Evolutionary conservation across 2,888 invertebrate species (phyloP).

Genomic region (Dicycla oo): DNA sequence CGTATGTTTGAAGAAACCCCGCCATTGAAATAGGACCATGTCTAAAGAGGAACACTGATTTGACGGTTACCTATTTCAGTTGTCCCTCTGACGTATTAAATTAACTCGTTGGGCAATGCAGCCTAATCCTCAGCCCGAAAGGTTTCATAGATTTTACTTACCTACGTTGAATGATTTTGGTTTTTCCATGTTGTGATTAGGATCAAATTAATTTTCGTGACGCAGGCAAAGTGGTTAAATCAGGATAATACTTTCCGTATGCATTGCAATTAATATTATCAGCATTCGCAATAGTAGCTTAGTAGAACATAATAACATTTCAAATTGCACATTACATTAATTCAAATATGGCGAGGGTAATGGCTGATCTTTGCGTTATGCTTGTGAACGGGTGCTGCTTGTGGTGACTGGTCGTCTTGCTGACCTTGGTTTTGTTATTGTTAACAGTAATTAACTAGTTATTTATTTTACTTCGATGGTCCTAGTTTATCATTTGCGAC

Average conservation of each 20-base stretch:
- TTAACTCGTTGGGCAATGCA: background rate
- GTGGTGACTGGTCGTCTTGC: too few relatives aligned
- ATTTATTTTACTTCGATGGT: too few relatives aligned
- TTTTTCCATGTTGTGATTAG: background rate
- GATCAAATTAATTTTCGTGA: background rate
- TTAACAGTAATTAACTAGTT: too few relatives aligned
- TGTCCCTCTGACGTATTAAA: background rate
- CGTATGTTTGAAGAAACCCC: slow-evolving; percentile 47
- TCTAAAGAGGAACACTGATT: slow-evolving; percentile 36
- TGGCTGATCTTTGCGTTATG: too few relatives aligned
- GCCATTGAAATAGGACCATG: slow-evolving; percentile 35
- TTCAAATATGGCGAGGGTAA: too few relatives aligned
- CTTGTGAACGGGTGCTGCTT: too few relatives aligned
- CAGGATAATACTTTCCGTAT: background rate
- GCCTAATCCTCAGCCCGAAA: background rate
- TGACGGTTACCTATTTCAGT: slow-evolving; percentile 26
- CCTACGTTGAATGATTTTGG: background rate
- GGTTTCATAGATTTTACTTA: background rate
- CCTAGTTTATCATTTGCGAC: too few relatives aligned
- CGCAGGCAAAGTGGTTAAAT: background rate
- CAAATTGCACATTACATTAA: background rate
- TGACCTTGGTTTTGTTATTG: too few relatives aligned
- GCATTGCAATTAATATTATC: background rate
- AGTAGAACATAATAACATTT: background rate
- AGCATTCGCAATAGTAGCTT: too few relatives aligned